Conservation (phyloP, 2,888 invertebrate species). For the Pedicia rivosa region DNA sequence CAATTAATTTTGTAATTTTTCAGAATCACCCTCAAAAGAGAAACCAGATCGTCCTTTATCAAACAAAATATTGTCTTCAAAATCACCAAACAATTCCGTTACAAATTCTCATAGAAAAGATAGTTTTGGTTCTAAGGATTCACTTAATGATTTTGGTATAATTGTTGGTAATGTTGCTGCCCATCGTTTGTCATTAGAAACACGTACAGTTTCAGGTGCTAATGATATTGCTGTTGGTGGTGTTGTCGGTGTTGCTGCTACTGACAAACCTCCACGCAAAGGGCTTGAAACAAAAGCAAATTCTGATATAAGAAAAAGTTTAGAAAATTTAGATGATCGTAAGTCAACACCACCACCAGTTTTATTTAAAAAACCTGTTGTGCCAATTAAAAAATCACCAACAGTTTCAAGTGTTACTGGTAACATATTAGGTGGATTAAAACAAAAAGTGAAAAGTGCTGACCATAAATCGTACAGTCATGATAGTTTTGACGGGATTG, state of each 20-base stretch:
- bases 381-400: conserved; percentile 52
- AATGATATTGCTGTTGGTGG: neutral
- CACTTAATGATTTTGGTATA: conserved; percentile 28
- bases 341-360: conserved; percentile 33
- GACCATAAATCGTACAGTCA: conserved; percentile 34
- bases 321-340: conserved; percentile 29
- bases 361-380: conserved; percentile 42
- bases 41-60: conserved; percentile 34
- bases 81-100: conserved; percentile 21
- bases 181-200: conserved; percentile 36
- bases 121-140: conserved; percentile 29
- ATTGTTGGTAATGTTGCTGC: conserved; percentile 33
- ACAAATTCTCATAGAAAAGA: conserved; percentile 23
- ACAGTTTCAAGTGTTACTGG: conserved; percentile 39
- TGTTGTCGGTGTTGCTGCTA: neutral
- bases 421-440: conserved; percentile 42
- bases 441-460: conserved; percentile 38
- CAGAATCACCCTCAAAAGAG: conserved; percentile 19
- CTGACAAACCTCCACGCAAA: conserved; percentile 6
- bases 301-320: conserved; percentile 24
- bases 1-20: neutral
- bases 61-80: conserved; percentile 19
- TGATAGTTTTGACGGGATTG: conserved; percentile 32
- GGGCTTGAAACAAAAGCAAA: conserved; percentile 13
- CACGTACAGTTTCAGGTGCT: conserved; percentile 17